Conservation (phyloP, 2,888 invertebrate species). For the Lasioglossum figueresi region DNA sequence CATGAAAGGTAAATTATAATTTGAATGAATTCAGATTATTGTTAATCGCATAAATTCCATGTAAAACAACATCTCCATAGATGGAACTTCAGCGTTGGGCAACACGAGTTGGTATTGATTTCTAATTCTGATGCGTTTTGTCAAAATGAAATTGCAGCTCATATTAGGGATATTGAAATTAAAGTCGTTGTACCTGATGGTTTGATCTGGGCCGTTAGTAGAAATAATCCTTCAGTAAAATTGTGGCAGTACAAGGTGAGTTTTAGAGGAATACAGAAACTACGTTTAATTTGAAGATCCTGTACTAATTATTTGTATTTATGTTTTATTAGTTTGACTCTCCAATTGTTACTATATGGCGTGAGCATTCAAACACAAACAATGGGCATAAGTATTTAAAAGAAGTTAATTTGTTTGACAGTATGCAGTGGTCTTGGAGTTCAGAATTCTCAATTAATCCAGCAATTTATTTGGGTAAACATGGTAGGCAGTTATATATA, state of each 20-base stretch:
- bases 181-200: slow-evolving; percentile 90
- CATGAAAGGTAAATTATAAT: slow-evolving; percentile 88
- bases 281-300: background rate
- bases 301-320: slow-evolving; percentile 22
- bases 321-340: slow-evolving; percentile 87
- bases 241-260: slow-evolving; percentile 92
- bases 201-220: slow-evolving; percentile 88
- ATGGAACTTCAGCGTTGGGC: slow-evolving; percentile 98
- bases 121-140: slow-evolving; percentile 85
- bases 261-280: slow-evolving; percentile 27
- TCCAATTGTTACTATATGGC: slow-evolving; percentile 95
- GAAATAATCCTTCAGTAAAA: slow-evolving; percentile 85
- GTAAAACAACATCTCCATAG: slow-evolving; percentile 83
- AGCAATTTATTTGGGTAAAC: slow-evolving; percentile 93
- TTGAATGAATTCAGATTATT: slow-evolving; percentile 15
- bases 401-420: slow-evolving; percentile 90
- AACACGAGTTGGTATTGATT: slow-evolving; percentile 90
- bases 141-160: slow-evolving; percentile 68
- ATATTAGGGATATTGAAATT: slow-evolving; percentile 84
- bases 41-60: background rate
- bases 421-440: slow-evolving; percentile 85
- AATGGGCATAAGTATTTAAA: slow-evolving; percentile 84
- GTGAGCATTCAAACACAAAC: slow-evolving; percentile 85
- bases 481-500: slow-evolving; percentile 89
- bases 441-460: slow-evolving; percentile 85